A percentile compares a stretch with the other conserved stretches of the same genome.
phyloP scores from a whole-genome alignment of 2,113 vertebrate genomes.

The Calidris pugnax region DNA sequence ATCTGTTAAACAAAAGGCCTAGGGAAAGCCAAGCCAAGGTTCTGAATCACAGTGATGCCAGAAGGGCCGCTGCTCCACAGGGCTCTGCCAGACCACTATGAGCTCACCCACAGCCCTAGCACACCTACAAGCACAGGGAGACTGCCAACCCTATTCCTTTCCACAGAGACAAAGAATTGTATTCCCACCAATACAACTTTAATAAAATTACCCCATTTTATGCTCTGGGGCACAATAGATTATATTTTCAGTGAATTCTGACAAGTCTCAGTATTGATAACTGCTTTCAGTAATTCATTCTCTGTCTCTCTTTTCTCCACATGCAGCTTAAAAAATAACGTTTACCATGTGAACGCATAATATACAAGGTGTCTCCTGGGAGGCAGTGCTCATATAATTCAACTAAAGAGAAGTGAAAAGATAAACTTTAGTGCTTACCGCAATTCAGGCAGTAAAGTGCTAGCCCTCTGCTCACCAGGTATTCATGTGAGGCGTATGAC shows the following conservation, averaged over 20 bases:
- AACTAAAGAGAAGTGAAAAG: neutral
- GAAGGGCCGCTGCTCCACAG: neutral
- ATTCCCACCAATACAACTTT: too few species aligned
- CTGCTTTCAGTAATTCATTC: neutral
- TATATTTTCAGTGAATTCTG: neutral
- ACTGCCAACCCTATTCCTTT: neutral
- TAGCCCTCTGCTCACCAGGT: neutral
- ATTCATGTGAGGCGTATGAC: neutral
- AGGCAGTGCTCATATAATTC: neutral
- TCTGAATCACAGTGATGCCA: neutral
- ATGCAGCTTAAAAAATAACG: neutral
- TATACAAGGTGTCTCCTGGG: neutral
- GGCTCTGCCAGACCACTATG: neutral
- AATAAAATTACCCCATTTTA: neutral
- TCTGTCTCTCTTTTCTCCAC: neutral
- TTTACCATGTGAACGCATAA: neutral
- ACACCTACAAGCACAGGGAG: neutral
- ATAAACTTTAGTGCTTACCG: neutral
- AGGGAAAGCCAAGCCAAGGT: neutral
- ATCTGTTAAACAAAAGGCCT: neutral
- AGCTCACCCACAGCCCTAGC: neutral
- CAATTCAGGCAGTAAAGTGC: neutral
- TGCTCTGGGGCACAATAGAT: neutral
- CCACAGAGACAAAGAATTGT: accelerated
- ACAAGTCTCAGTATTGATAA: neutral